phyloP scores from a whole-genome alignment of 2,888 invertebrate species.

The Amiota mariae region DNA sequence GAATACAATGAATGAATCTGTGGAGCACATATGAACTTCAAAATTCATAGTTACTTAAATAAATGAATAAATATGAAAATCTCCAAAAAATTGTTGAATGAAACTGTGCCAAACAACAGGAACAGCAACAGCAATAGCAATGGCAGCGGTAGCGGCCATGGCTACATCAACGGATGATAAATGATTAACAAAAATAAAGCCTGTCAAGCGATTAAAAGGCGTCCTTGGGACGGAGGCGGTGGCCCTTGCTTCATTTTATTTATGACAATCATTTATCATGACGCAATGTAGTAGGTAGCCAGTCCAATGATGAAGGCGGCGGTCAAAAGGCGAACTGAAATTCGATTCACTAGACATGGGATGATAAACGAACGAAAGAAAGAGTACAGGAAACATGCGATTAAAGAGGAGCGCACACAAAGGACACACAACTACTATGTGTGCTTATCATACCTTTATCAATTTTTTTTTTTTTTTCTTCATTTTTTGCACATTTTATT shows the following conservation, averaged over 20 bases:
- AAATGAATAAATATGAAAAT: conserved; percentile 16
- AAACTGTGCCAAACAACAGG: not conserved
- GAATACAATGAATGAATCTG: too few species aligned
- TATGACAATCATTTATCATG: conserved; percentile 60
- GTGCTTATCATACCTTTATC: conserved; percentile 24
- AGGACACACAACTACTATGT: conserved; percentile 30
- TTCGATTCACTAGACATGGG: conserved; percentile 51
- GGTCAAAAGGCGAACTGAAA: not conserved
- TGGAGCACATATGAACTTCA: not conserved
- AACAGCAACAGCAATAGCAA: conserved; percentile 44
- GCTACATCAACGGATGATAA: conserved; percentile 51
- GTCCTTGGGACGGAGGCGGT: conserved; percentile 34
- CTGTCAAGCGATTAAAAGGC: conserved; percentile 62
- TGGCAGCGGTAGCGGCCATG: conserved; percentile 54
- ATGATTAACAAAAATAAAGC: conserved; percentile 57
- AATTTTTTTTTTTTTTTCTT: not conserved
- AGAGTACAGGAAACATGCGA: not conserved
- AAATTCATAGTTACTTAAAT: conserved; percentile 12
- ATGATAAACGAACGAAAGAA: conserved; percentile 41
- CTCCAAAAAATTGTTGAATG: conserved; percentile 1
- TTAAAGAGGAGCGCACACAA: not conserved
- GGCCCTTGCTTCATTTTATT: conserved; percentile 49
- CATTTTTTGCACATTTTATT: conserved; percentile 1
- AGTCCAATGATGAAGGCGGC: conserved; percentile 27
- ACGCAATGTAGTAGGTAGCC: conserved; percentile 27